Evolutionary conservation across 2,797 vertebrate species (phyloP), one percentile per base, ranked within the genome.

Genomic region (Lagodon rhomboides): DNA sequence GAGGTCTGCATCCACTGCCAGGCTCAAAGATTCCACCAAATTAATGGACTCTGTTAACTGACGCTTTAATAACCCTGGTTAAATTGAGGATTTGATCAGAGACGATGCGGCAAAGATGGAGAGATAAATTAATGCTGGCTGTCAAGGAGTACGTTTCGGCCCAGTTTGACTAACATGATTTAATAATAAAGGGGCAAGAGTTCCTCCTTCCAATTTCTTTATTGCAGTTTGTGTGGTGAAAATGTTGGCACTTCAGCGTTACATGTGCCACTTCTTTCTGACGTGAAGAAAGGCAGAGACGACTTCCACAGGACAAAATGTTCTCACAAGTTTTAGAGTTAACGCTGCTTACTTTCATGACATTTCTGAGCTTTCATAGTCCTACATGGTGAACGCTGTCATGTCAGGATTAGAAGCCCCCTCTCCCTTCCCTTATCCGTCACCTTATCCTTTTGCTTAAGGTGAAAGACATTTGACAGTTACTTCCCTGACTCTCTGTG

Each of bases 31-130:
- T 82, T 82, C 79, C 73, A 59, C 85, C 82, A 79, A 89, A 91
- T 90, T 83, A 90, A 92, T 91, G 75, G 78, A 82, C 75, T 85
- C 77, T 7, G 44, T 74, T 89, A 79, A 84, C 68, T 46, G 79
- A 77, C 47, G 41, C 85, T 69, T 90, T 89, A 90, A 92, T 92
- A 84, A 85, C 74, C 59, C 51, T 12, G 67, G 68, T 89, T 83
- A 83, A 73, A 78, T 63, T 50, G 80, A 75, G 67, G 56, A 82
- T 84, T 54, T 66, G 67, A 77, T 91, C 70, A 43, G 79, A 63
- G 78, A 59, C 20, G 49, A 55, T 61, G 69, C 13, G 0, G 60
- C 63, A 47, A 63, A 64, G 72, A 84, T 58, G 43, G 75, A 72
- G 51, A 63, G 85, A 85, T 65, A 66, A 72, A 80, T 87, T 61